Evolutionary conservation across 1,140 invertebrate species (phyloP).

Genomic region (Neotoxoptera formosana): DNA sequence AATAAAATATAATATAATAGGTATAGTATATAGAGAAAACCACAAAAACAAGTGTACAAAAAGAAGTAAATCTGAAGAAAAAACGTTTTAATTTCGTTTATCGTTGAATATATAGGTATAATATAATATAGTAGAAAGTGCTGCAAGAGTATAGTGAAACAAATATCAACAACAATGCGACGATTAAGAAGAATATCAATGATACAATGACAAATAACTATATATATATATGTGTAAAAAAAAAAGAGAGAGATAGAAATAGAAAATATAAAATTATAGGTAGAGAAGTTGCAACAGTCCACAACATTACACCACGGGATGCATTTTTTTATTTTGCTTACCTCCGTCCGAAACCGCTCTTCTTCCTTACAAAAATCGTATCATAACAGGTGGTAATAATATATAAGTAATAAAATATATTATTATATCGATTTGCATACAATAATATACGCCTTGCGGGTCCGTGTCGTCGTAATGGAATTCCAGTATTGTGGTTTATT

Average conservation of each 20-base stretch:
- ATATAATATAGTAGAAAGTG: constrained; percentile 30
- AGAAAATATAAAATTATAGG: constrained; percentile 52
- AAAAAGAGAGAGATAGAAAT: constrained; percentile 15
- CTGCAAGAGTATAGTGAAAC: constrained; percentile 33
- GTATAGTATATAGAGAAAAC: not conserved
- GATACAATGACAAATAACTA: constrained; percentile 26
- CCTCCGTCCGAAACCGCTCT: constrained; percentile 55
- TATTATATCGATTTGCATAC: not conserved
- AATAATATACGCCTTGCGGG: not conserved
- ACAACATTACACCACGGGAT: constrained; percentile 52
- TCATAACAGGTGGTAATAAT: not conserved
- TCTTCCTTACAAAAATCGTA: constrained; percentile 1
- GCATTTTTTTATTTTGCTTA: constrained; percentile 55
- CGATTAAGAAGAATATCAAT: constrained; percentile 18
- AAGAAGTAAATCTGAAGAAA: constrained; percentile 37
- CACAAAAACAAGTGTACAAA: constrained; percentile 31
- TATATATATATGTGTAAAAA: not conserved
- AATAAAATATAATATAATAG: constrained; percentile 10
- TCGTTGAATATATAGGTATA: not conserved
- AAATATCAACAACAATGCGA: constrained; percentile 23
- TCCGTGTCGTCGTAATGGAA: not conserved
- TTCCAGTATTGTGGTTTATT: not conserved
- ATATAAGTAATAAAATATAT: not conserved
- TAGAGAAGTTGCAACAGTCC: constrained; percentile 54
- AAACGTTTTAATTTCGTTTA: not conserved